Evolutionary conservation across 2,113 vertebrate species (phyloP), one percentile per base, ranked within the genome.

Genomic region (Hymenochirus boettgeri): DNA sequence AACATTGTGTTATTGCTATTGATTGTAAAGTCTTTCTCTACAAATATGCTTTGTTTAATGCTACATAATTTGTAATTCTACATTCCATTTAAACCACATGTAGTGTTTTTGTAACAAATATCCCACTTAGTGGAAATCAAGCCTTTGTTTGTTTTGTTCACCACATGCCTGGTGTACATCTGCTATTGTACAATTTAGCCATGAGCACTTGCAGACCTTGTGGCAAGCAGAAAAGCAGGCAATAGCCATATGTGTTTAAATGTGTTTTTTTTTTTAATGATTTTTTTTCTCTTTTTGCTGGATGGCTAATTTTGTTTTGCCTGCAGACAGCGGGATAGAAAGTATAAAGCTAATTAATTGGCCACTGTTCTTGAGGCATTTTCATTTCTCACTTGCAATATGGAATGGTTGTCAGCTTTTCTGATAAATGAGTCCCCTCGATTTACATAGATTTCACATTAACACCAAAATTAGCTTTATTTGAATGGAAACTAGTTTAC

Each of bases 391-490:
- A 85, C 85, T 82, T 86, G 85, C 92, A 93, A 91, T 93, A 94
- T 92, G 89, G 89, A 89, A 90, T 88, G 91, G 90, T 92, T 96
- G 93, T 94, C 95, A 96, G 90, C 85, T 84, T 88, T 77, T 66
- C 80, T 96, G 94, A 97, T 94, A 91, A 93, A 97, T 95, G 90
- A 92, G 90, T 89, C 87, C 85, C 89, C 63, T 92, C 79, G 81
- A 95, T 99, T 99, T 96, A 93, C 94, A 97, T 97, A 91, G 91
- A 91, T 96, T 96, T 92, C 90, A 85, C 89, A 90, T 87, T 86
- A 89, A 88, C 89, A 87, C 84, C 86, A 88, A 88, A 88, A 89
- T 89, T 86, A 86, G 87, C 87, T 90, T 89, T 91, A 89, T 92
- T 92, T 90, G 27, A 27, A 85, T 79, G 86, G 82, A 83, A 85